A percentile compares a stretch with the other conserved stretches of the same genome.
Evolutionary conservation across 2,797 vertebrate species (phyloP).

Genomic region (Peromyscus attwateri): DNA sequence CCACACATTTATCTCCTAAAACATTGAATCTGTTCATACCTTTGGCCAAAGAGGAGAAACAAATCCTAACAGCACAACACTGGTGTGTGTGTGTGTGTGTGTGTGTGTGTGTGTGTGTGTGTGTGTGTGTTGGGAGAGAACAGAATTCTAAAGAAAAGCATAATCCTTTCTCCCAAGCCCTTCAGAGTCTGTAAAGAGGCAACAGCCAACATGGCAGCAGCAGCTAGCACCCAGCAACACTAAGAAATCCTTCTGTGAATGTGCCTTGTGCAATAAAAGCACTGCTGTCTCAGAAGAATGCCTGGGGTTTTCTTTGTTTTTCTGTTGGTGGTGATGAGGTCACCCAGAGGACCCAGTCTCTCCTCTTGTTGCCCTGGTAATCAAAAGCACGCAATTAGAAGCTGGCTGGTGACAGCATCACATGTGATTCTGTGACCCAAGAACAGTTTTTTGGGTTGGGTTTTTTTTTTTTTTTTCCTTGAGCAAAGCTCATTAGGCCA

Average conservation of each 20-base stretch:
- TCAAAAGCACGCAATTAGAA: conserved; percentile 81
- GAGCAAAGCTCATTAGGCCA: conserved; percentile 72
- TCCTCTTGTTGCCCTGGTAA: conserved; percentile 77
- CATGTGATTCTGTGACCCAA: conserved; percentile 69
- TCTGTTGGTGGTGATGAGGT: conserved; percentile 66
- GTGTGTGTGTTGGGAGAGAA: background rate
- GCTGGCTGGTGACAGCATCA: conserved; percentile 52
- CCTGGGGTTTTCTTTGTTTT: conserved; percentile 67
- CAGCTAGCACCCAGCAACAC: background rate
- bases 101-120: background rate
- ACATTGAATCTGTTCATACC: background rate
- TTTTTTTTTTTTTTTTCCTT: background rate
- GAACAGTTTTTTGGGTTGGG: conserved; percentile 29
- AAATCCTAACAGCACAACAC: background rate
- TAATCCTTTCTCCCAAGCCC: background rate
- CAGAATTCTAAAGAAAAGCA: conserved; percentile 27
- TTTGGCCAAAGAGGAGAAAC: background rate
- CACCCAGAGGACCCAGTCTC: conserved; percentile 57
- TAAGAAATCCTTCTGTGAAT: background rate
- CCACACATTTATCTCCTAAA: conserved; percentile 27
- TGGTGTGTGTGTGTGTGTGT: background rate
- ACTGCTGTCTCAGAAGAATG: background rate
- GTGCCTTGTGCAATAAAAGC: background rate
- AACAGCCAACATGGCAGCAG: background rate
- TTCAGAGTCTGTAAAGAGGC: conserved; percentile 3